These are phyloP conservation scores for Tachyglossus aculeatus DNA, from an alignment of 2,797 vertebrate species.

Conservation along the genomic window DNA sequence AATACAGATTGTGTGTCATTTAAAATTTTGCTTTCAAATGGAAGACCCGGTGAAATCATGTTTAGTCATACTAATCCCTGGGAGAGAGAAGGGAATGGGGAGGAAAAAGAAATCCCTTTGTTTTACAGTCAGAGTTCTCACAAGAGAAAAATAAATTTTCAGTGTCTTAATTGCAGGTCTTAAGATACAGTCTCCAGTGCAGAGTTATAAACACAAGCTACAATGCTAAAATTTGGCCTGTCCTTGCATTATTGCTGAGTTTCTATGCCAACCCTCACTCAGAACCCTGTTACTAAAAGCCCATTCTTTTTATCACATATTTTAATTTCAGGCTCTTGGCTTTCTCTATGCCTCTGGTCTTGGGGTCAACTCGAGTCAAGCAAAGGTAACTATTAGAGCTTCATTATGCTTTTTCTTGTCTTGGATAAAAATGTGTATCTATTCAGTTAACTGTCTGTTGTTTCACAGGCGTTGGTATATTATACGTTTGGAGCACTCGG, in stretches of 20 bases:
- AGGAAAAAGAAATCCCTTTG: too few species aligned
- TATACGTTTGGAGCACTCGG: constrained; percentile 97
- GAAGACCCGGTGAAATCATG: too few species aligned
- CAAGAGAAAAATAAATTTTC: too few species aligned
- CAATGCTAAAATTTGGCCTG: background rate
- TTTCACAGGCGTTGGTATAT: constrained; percentile 91
- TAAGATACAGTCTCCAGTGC: background rate
- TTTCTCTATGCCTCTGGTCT: constrained; percentile 96
- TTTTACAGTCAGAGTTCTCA: too few species aligned
- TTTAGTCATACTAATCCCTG: too few species aligned
- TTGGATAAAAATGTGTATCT: background rate
- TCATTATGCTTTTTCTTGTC: background rate
- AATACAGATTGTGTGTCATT: too few species aligned
- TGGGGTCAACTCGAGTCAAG: constrained; percentile 97
- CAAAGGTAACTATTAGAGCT: constrained; percentile 83
- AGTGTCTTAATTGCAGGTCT: constrained; percentile 3
- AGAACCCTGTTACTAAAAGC: background rate
- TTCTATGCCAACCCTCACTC: too few species aligned
- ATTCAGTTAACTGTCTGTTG: constrained; percentile 32
- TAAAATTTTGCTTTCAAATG: too few species aligned
- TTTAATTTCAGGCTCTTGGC: constrained; percentile 87
- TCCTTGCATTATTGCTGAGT: too few species aligned
- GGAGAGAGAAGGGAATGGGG: too few species aligned
- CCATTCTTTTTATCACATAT: constrained; percentile 16
- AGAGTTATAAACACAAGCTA: background rate